Evolutionary conservation across 2,888 invertebrate genomes (phyloP).

Genomic region (Lasioglossum marginatum): DNA sequence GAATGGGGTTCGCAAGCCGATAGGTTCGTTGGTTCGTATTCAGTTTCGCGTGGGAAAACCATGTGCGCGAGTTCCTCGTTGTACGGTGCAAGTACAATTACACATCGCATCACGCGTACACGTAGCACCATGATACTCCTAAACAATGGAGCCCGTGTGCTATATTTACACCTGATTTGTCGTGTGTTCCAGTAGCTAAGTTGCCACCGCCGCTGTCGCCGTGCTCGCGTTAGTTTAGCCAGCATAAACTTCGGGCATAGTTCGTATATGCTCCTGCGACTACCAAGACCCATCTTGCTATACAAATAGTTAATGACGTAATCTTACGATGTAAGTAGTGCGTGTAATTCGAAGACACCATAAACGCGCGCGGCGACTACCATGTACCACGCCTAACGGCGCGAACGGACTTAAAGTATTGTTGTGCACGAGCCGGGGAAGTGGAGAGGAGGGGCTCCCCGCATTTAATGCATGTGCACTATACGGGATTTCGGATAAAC

Average conservation of each 20-base stretch:
- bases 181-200: slow-evolving; percentile 44
- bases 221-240: slow-evolving; percentile 53
- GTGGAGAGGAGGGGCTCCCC: too few relatives aligned
- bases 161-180: slow-evolving; percentile 61
- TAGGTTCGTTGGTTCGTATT: background rate
- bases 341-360: slow-evolving; percentile 12
- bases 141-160: slow-evolving; percentile 22
- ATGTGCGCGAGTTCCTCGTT: background rate
- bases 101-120: background rate
- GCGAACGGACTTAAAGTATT: background rate
- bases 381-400: background rate
- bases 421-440: background rate
- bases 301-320: slow-evolving; percentile 73
- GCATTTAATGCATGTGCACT: background rate
- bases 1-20: background rate
- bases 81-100: background rate
- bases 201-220: slow-evolving; percentile 31
- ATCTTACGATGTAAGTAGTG: slow-evolving; percentile 56
- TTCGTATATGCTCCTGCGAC: slow-evolving; percentile 66
- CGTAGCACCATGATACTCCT: background rate
- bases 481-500: too few relatives aligned
- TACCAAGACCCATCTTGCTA: slow-evolving; percentile 68
- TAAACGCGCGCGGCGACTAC: background rate
- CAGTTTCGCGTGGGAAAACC: background rate
- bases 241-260: slow-evolving; percentile 70